Conservation (phyloP, 2,888 invertebrate species). For the Tachina fera region DNA sequence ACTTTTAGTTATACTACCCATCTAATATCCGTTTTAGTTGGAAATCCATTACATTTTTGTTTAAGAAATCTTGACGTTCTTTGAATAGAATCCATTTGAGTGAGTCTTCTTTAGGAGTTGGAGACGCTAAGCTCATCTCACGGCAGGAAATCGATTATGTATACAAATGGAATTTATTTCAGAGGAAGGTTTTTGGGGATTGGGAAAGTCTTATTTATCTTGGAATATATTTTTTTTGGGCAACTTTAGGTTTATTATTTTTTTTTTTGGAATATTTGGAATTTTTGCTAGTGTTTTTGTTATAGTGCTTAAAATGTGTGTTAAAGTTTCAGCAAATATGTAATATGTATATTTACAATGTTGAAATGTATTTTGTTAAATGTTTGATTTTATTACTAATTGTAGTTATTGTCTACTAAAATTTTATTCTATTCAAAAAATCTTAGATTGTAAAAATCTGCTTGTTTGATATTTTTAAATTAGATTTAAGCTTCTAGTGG, state of each 20-base stretch:
- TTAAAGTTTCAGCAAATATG: conserved; percentile 45
- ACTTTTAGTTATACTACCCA: conserved; percentile 78
- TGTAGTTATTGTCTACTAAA: conserved; percentile 34
- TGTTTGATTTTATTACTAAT: conserved; percentile 25
- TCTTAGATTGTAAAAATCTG: conserved; percentile 27
- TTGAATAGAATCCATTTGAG: conserved; percentile 49
- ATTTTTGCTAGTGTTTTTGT: conserved; percentile 45
- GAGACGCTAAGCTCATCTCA: conserved; percentile 46
- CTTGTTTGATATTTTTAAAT: conserved; percentile 60
- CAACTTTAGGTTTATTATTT: background rate
- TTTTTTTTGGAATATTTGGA: conserved; percentile 25
- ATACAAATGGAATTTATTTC: conserved; percentile 54
- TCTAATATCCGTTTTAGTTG: conserved; percentile 57
- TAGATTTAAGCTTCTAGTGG: conserved; percentile 69
- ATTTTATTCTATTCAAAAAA: conserved; percentile 37
- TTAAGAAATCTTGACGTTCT: conserved; percentile 47
- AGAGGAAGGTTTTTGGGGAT: background rate
- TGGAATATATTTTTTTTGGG: background rate
- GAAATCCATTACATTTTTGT: conserved; percentile 55
- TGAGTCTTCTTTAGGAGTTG: conserved; percentile 34
- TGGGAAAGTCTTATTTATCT: background rate
- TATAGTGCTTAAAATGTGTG: conserved; percentile 52
- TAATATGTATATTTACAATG: conserved; percentile 77
- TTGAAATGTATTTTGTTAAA: conserved; percentile 54
- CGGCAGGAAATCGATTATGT: conserved; percentile 50